These are phyloP conservation scores for Cerastis leucographa DNA, from an alignment of 2,888 invertebrate species.

Conservation along the genomic window DNA sequence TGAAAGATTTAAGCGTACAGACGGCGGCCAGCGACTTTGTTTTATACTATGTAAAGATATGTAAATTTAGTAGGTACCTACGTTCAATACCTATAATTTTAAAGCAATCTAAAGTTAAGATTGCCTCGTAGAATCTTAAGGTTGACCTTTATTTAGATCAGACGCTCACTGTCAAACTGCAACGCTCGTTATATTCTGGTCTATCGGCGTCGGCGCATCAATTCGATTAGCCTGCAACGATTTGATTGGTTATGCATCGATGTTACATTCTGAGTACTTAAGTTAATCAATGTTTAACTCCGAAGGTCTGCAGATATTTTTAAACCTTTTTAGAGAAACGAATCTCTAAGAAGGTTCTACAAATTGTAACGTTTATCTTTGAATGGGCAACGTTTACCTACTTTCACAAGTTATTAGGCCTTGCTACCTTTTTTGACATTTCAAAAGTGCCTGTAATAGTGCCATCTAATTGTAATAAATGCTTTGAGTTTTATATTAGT, in stretches of 20 bases:
- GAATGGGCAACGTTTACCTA: background rate
- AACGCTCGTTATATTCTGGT: conserved; percentile 52
- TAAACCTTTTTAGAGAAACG: background rate
- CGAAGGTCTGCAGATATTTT: conserved; percentile 16
- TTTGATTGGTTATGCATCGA: conserved; percentile 24
- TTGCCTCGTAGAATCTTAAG: conserved; percentile 37
- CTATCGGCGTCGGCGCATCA: conserved; percentile 34
- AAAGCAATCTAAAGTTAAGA: conserved; percentile 45
- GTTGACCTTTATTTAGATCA: conserved; percentile 58
- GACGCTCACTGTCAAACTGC: conserved; percentile 55
- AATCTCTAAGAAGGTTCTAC: background rate
- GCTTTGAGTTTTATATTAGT: too few species aligned
- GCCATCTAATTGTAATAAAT: too few species aligned
- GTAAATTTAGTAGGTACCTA: too few species aligned
- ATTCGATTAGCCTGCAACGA: conserved; percentile 33
- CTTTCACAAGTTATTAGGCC: background rate
- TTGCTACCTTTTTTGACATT: too few species aligned
- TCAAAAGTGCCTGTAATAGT: too few species aligned
- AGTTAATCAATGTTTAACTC: conserved; percentile 30
- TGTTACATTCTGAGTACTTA: conserved; percentile 31
- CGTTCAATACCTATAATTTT: conserved; percentile 18
- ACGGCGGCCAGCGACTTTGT: too few species aligned
- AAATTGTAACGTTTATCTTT: conserved; percentile 1
- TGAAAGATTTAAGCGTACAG: too few species aligned
- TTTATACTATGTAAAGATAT: too few species aligned